Evolutionary conservation across 2,113 vertebrate genomes (phyloP).

Genomic region (Pygoscelis antarcticus): DNA sequence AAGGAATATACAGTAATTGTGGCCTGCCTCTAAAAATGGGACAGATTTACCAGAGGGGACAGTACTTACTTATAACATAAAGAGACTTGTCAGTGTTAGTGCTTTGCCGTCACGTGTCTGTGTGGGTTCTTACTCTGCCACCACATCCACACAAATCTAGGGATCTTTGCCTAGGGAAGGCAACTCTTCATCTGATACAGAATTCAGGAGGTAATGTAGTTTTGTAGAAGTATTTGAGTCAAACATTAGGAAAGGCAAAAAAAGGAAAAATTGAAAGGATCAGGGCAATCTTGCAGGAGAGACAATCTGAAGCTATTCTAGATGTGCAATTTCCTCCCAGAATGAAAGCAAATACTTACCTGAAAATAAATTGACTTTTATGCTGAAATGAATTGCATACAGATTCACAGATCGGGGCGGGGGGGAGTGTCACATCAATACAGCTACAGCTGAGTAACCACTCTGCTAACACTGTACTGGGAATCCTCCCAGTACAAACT

Average conservation of each 20-base stretch:
- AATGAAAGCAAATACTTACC: not conserved
- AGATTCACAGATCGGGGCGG: no score
- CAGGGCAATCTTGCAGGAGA: not conserved
- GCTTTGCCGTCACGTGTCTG: not conserved
- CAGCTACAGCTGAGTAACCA: not conserved
- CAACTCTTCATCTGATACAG: not conserved
- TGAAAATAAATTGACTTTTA: not conserved
- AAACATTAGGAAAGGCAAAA: not conserved
- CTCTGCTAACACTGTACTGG: not conserved
- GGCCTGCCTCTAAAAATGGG: not conserved
- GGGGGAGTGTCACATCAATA: not conserved
- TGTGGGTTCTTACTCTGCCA: not conserved
- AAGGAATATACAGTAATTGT: not conserved
- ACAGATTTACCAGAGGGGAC: not conserved
- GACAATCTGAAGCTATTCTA: not conserved
- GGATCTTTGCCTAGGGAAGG: not conserved
- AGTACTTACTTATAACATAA: not conserved
- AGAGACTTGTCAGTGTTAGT: not conserved
- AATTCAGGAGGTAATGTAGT: not conserved
- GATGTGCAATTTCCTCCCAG: not conserved
- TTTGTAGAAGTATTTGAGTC: not conserved
- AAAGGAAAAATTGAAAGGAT: not conserved
- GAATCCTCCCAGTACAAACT: not conserved
- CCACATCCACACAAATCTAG: not conserved
- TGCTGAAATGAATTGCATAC: not conserved